These are phyloP conservation scores for Crotophaga sulcirostris DNA, from an alignment of 2,113 vertebrate species.

Conservation along the genomic window DNA sequence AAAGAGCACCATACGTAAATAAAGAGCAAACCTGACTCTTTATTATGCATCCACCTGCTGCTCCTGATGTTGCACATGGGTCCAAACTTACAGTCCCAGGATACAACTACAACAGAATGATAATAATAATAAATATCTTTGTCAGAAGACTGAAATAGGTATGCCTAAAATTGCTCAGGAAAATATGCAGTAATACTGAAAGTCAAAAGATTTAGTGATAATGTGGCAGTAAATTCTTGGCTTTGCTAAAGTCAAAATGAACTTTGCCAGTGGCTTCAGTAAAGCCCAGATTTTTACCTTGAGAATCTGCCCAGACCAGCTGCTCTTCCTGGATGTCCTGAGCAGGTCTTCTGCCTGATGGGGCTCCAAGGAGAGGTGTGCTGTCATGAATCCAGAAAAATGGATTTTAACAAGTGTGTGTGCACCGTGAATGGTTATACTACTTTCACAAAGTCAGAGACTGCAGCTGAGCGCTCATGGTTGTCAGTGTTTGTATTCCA, in stretches of 20 bases:
- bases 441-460: background rate
- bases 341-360: background rate
- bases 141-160: conserved; percentile 6
- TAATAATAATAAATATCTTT: conserved; percentile 25
- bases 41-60: background rate
- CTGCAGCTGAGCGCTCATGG: background rate
- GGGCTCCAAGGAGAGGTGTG: conserved; percentile 1
- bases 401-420: background rate
- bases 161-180: conserved; percentile 16
- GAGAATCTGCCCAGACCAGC: conserved; percentile 26
- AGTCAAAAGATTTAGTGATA: conserved; percentile 27
- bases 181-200: background rate
- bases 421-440: background rate
- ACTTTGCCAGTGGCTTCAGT: conserved; percentile 1
- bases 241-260: conserved; percentile 1
- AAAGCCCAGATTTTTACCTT: conserved; percentile 35
- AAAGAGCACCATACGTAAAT: conserved; percentile 8
- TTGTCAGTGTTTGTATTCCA: background rate
- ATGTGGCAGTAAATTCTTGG: conserved; percentile 40
- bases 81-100: background rate
- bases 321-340: conserved; percentile 3
- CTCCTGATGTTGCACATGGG: background rate
- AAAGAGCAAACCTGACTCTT: conserved; percentile 13
- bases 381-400: background rate
- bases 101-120: background rate